Base-by-base conservation (phyloP, 2,797 vertebrate species). In the Sarcophilus harrisii region DNA sequence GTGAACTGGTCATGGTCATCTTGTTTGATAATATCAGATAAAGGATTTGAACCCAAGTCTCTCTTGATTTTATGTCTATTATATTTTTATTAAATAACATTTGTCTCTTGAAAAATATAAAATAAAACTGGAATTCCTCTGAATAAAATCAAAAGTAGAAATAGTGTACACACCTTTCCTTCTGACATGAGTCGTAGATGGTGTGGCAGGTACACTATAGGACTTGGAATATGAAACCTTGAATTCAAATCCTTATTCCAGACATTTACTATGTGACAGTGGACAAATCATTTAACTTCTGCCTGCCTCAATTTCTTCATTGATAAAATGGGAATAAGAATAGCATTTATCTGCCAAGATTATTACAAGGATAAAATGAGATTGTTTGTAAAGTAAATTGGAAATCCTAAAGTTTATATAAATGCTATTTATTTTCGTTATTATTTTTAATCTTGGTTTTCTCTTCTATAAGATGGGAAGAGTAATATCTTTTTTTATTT, bases 281-380 rank as follows among this genome's bases (percentile, higher is more conserved):
- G 16, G 45, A 0, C 21, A 12, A 2, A 49, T 58, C 91, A 57
- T 52, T 95, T 93, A 91, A 91, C 1, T n/a, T 16, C 29, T 62
- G 9, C 5, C 29, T 57, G 28, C 54, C 45, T 91, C 90, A 58
- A 28, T 89, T 90, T 30, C 4, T 60, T 52, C 21, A 92, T 59
- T 60, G 91, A 32, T 95, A 66, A 81, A 94, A 30, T 55, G 93
- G 5, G 11, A 3, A n/a, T 96, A 92, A 90, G 90, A 95, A 58
- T 57, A 52, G 32, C 91, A 62, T 28, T 54, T 94, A 58, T 0
- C 57, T 89, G 6, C 60, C 52, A 81, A 73, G 45, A 9, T 94
- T 5, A 12, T 94, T 91, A 60, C 93, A 30, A 38, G 1, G 0
- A 57, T 94, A 87, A 94, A 92, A 95, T 21, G 32, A 94, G 49